A percentile compares a stretch with the other conserved stretches of the same genome.
phyloP scores from a whole-genome alignment of 2,888 invertebrate species.

The Ectobius pallidus region DNA sequence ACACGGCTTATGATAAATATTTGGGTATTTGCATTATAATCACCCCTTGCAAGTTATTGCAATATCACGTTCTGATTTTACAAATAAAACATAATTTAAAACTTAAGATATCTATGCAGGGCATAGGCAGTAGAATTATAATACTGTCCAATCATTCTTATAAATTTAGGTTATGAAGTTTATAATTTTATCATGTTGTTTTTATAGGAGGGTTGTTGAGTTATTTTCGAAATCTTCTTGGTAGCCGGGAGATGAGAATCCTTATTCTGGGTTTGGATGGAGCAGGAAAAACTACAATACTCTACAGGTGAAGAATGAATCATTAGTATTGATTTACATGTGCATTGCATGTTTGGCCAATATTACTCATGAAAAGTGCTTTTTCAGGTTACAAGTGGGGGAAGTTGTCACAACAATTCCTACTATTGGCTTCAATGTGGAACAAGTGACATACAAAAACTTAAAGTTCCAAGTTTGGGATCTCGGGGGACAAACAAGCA shows the following conservation, averaged over 20 bases:
- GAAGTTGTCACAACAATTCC: conserved; percentile 98
- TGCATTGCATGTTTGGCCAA: too few relatives aligned
- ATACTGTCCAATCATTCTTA: too few relatives aligned
- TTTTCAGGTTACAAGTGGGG: conserved; percentile 85
- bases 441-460: conserved; percentile 99
- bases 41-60: too few relatives aligned
- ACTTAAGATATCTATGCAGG: too few relatives aligned
- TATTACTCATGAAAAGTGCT: not conserved
- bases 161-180: too few relatives aligned
- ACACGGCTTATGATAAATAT: too few relatives aligned
- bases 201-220: conserved; percentile 96
- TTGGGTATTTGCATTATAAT: too few relatives aligned
- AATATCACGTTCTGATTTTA: too few relatives aligned
- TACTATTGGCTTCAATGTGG: conserved; percentile 99
- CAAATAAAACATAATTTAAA: too few relatives aligned
- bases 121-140: too few relatives aligned
- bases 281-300: conserved; percentile 98
- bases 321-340: not conserved
- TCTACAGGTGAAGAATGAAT: conserved; percentile 70
- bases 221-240: conserved; percentile 94
- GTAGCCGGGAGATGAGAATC: conserved; percentile 97
- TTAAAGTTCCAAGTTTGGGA: conserved; percentile 99
- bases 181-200: too few relatives aligned
- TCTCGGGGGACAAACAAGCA: conserved; percentile 98
- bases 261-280: conserved; percentile 97